Percentiles rank a stretch among this genome's conserved stretches.
These are phyloP conservation scores for Platycercus adscitus DNA, from an alignment of 2,113 vertebrate species.

Conservation along the genomic window DNA sequence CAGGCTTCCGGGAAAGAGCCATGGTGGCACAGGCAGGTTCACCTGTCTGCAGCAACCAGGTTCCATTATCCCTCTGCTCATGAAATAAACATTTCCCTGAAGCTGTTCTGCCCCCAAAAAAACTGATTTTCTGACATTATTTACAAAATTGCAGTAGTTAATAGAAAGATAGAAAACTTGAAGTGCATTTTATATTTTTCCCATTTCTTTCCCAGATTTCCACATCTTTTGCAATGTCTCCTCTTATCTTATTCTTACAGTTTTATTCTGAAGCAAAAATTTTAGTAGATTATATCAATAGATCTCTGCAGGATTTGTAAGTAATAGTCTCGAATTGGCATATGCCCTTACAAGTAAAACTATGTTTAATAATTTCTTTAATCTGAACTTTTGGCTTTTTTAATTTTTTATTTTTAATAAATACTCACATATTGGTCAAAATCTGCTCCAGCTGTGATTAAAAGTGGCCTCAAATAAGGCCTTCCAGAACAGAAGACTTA, in stretches of 20 bases:
- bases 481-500: background rate
- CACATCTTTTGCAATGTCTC: background rate
- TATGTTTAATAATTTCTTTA: background rate
- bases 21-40: accelerated
- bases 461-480: background rate
- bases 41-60: background rate
- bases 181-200: background rate
- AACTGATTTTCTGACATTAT: background rate
- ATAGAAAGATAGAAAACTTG: background rate
- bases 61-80: accelerated
- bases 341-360: background rate
- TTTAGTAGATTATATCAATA: background rate
- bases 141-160: background rate
- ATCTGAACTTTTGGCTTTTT: background rate
- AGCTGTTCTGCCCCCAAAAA: background rate
- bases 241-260: background rate
- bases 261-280: background rate
- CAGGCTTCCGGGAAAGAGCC: accelerated
- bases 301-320: background rate
- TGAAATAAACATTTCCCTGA: background rate
- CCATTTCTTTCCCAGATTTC: background rate
- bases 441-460: background rate
- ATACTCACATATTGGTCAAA: background rate
- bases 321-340: background rate
- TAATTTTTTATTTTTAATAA: background rate